A percentile compares a stretch with the other conserved stretches of the same genome.
Conservation (phyloP, 2,888 invertebrate species). For the Ectemnius cavifrons region DNA sequence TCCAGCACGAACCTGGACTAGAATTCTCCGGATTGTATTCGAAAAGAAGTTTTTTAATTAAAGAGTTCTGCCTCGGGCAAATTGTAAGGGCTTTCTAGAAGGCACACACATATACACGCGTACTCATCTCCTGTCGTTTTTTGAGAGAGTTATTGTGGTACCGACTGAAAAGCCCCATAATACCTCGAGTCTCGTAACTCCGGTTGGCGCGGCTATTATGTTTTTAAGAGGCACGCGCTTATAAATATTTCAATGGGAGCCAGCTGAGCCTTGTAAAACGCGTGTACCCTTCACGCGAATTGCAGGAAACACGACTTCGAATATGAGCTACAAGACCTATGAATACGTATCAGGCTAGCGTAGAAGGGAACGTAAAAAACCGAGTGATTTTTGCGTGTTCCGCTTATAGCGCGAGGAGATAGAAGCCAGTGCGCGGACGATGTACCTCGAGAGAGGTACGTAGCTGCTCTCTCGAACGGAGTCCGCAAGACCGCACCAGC, state of each 20-base stretch:
- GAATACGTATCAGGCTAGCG: neutral
- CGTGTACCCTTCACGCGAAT: conserved; percentile 3
- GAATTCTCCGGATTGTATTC: too few species aligned
- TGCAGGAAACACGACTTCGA: conserved; percentile 5
- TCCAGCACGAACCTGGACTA: too few species aligned
- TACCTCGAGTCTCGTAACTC: too few species aligned
- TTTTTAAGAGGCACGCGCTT: neutral
- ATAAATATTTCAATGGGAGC: conserved; percentile 3
- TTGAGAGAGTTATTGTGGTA: too few species aligned
- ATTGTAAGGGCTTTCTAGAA: too few species aligned
- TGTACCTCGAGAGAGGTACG: neutral
- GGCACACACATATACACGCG: too few species aligned
- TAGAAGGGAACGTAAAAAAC: neutral
- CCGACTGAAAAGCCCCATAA: too few species aligned
- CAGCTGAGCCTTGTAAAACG: neutral
- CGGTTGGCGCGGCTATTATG: neutral
- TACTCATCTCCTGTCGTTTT: too few species aligned
- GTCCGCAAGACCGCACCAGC: conserved; percentile 9
- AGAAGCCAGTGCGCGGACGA: neutral
- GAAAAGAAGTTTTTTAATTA: too few species aligned
- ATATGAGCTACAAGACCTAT: conserved; percentile 1
- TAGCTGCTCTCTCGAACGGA: neutral
- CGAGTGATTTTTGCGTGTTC: neutral
- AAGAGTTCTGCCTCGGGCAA: too few species aligned
- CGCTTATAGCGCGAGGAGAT: neutral